These are phyloP conservation scores for Dicyrtomina minuta DNA, from an alignment of 2,888 invertebrate genomes.

Conservation along the genomic window DNA sequence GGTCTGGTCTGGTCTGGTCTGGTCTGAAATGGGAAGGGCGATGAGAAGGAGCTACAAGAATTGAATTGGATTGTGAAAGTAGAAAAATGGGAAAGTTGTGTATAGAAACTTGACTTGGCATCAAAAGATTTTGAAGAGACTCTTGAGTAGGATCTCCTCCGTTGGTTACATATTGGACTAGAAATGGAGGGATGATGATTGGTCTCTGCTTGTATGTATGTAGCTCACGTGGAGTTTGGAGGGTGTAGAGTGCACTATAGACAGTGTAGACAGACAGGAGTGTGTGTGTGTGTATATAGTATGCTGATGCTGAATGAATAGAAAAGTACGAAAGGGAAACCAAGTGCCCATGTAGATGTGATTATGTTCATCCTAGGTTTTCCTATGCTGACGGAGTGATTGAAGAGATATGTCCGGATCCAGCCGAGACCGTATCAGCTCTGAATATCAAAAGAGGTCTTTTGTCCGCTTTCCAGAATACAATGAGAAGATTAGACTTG, in stretches of 20 bases:
- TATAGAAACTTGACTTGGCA: slow-evolving; percentile 25
- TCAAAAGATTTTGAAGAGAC: slow-evolving; percentile 29
- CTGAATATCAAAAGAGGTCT: slow-evolving; percentile 87
- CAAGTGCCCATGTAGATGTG: background rate
- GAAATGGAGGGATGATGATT: background rate
- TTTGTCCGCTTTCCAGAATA: slow-evolving; percentile 82
- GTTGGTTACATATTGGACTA: background rate
- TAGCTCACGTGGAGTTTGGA: background rate
- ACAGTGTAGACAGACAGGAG: too few relatives aligned
- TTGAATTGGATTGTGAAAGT: slow-evolving; percentile 1
- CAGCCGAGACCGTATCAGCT: slow-evolving; percentile 74
- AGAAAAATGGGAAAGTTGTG: background rate
- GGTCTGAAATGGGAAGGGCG: too few relatives aligned
- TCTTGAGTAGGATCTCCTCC: slow-evolving; percentile 21
- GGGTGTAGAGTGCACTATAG: too few relatives aligned
- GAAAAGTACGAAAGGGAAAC: too few relatives aligned
- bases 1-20: too few relatives aligned
- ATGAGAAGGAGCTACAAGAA: too few relatives aligned
- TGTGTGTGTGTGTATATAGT: background rate
- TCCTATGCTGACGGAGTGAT: slow-evolving; percentile 83
- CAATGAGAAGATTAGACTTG: slow-evolving; percentile 81
- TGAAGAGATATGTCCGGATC: slow-evolving; percentile 77
- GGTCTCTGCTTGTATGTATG: background rate
- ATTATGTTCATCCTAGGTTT: slow-evolving; percentile 59
- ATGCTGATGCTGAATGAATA: too few relatives aligned